Conservation (phyloP, 2,888 invertebrate genomes). For the Monopis laevigella region DNA sequence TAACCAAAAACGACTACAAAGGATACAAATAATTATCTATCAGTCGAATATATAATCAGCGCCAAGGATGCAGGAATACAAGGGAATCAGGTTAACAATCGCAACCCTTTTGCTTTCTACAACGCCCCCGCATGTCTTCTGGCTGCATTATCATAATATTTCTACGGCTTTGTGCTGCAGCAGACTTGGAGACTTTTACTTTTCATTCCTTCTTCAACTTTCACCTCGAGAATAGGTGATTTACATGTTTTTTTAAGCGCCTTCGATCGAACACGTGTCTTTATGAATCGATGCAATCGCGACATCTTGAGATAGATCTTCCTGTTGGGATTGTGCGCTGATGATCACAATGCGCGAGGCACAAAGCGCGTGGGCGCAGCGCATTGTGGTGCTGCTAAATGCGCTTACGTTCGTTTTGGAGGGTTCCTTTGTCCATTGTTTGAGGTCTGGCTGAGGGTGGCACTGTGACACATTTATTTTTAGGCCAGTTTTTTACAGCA, state of each 20-base stretch:
- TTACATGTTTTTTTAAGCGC: conserved; percentile 38
- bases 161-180: conserved; percentile 39
- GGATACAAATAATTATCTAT: conserved; percentile 27
- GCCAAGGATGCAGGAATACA: conserved; percentile 29
- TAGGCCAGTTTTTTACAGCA: conserved; percentile 54
- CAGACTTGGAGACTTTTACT: conserved; percentile 55
- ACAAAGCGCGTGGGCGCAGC: conserved; percentile 39
- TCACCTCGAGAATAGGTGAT: conserved; percentile 56
- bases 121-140: conserved; percentile 27
- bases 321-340: conserved; percentile 36
- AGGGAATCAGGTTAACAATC: conserved; percentile 40
- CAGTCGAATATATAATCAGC: conserved; percentile 38
- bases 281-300: conserved; percentile 27
- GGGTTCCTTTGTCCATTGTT: conserved; percentile 59
- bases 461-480: conserved; percentile 65
- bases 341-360: conserved; percentile 28
- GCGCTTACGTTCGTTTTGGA: conserved; percentile 30
- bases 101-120: conserved; percentile 20
- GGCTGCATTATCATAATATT: conserved; percentile 43
- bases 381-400: conserved; percentile 42
- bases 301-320: conserved; percentile 37
- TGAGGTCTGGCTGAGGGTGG: conserved; percentile 46
- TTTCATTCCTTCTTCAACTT: conserved; percentile 55
- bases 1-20: too few relatives aligned
- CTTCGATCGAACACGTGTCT: conserved; percentile 29